phyloP scores from a whole-genome alignment of 2,113 vertebrate species.

The Sylvietta virens region DNA sequence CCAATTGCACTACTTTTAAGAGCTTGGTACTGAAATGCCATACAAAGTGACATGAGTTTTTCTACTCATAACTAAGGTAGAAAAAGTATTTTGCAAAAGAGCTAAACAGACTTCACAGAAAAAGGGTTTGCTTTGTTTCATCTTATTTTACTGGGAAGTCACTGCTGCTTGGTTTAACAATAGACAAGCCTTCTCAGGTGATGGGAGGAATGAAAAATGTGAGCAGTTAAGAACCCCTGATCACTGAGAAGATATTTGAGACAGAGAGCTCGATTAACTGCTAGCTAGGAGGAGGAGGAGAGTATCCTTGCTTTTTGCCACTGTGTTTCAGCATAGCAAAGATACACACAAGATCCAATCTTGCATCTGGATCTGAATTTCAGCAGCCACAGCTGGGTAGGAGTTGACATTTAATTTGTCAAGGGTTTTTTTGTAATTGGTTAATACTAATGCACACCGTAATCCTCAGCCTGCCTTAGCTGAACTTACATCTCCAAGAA shows the following conservation, averaged over 20 bases:
- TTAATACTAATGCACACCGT: neutral
- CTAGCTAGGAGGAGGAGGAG: neutral
- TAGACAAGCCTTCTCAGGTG: constrained; percentile 19
- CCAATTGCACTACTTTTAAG: neutral
- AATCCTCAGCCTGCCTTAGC: neutral
- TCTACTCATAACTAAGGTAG: neutral
- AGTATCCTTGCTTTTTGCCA: neutral
- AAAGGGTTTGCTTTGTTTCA: neutral
- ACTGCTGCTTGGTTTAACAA: neutral
- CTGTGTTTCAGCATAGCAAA: neutral
- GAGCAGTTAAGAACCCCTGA: constrained; percentile 48
- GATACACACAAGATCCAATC: neutral
- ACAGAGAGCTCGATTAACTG: constrained; percentile 32
- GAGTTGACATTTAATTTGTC: constrained; percentile 42
- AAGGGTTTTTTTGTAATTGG: neutral
- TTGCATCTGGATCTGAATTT: constrained; percentile 23
- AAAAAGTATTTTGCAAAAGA: neutral
- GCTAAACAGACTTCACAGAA: neutral
- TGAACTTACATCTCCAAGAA: neutral
- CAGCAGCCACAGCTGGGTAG: neutral
- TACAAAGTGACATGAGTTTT: neutral
- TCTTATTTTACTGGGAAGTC: neutral
- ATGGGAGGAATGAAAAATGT: constrained; percentile 56
- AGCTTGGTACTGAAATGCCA: neutral
- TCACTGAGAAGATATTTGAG: constrained; percentile 51